Evolutionary conservation across 2,797 vertebrate genomes (phyloP).

Genomic region (Tarsius wallacei): DNA sequence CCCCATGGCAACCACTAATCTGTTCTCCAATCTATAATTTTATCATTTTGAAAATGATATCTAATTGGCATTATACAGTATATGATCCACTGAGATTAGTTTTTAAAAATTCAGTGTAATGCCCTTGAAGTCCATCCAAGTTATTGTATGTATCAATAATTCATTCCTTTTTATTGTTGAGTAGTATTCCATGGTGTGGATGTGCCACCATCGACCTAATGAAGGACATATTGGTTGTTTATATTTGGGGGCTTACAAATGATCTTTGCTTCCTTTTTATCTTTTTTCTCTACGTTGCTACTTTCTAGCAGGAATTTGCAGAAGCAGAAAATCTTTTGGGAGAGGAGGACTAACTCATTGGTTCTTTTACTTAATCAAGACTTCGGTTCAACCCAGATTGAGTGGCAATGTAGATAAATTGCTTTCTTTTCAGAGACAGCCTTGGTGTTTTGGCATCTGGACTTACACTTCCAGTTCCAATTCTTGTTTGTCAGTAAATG

Average conservation of each 20-base stretch:
- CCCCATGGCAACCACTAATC: background rate
- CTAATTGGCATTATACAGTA: background rate
- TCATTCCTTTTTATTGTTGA: background rate
- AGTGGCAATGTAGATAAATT: background rate
- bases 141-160: background rate
- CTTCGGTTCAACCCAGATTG: background rate
- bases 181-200: background rate
- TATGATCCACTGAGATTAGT: background rate
- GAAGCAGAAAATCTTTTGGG: background rate
- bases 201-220: background rate
- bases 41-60: background rate
- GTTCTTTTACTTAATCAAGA: background rate
- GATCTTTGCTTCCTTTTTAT: background rate
- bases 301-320: background rate
- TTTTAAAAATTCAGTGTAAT: background rate
- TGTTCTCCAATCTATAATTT: background rate
- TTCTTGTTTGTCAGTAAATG: constrained; percentile 60
- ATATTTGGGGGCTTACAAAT: background rate
- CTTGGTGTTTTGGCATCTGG: constrained; percentile 35
- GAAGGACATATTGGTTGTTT: background rate
- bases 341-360: background rate
- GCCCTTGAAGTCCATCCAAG: background rate
- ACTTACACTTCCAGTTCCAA: background rate
- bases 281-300: background rate
- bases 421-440: constrained; percentile 37